Base-by-base conservation (phyloP, 2,797 vertebrate species). In the Sebastes goodei region DNA sequence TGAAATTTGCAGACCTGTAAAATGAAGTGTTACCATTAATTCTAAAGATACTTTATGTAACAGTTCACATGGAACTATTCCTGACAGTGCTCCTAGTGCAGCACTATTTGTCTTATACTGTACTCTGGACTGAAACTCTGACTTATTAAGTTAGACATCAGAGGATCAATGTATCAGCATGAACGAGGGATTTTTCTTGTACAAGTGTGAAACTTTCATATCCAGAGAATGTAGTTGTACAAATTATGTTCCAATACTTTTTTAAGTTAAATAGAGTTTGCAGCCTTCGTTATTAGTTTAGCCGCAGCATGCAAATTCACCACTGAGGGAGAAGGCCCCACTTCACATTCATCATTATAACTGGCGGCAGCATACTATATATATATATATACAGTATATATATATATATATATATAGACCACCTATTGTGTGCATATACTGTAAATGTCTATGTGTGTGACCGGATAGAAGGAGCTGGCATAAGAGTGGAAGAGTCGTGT, bases 201-300 rank as follows among this genome's bases (percentile, higher is more conserved):
- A 55, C 52, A 78, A 61, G 15, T 46, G 25, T 75, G 42, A 46
- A 46, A 46, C 42, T 46, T 67, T 77, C 57, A 83, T 76, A 80
- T 29, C 63, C 2, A 46, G 17, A 33, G 17, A 78, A 78, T 66
- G 46, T 14, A 52, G 64, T 64, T 84, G 57, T 56, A 42, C 25
- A 76, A 79, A 72, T 82, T 5, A 25, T 20, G 49, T 33, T 30
- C 15, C 30, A 29, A 21, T 66, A 59, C 12, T 25, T 61, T 23
- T 42, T 67, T 71, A 10, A 14, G 69, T 23, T 30, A 21, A 89
- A 84, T 14, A 74, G 65, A 76, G 74, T 85, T 88, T 89, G 66
- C 56, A 63, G 81, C 68, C 32, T 64, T 35, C 2, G 9, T 82
- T 83, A 87, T 88, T 85, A 83, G 79, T 87, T 88, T 71, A 84